Evolutionary conservation across 2,888 invertebrate species (phyloP).

Genomic region (Euzophera pinguis): DNA sequence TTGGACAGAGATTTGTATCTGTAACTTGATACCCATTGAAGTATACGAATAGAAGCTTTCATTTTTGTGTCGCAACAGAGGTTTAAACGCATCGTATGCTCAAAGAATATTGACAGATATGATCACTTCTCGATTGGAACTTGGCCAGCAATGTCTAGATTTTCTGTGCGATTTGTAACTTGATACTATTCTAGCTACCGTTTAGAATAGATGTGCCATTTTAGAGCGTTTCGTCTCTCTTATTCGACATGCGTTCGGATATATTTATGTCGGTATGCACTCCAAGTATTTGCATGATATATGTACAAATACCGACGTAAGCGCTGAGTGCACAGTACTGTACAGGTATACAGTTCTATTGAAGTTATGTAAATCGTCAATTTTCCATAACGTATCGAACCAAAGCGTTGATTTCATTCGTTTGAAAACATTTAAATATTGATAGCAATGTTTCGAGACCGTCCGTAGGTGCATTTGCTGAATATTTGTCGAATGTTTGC

Average conservation of each 20-base stretch:
- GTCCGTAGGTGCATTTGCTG: constrained; percentile 22
- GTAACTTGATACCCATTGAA: constrained; percentile 18
- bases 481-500: constrained; percentile 16
- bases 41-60: constrained; percentile 27
- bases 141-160: constrained; percentile 70
- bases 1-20: constrained; percentile 33
- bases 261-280: constrained; percentile 64
- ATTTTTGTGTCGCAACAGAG: constrained; percentile 37
- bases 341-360: constrained; percentile 12
- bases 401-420: constrained; percentile 22
- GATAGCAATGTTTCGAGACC: constrained; percentile 20
- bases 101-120: constrained; percentile 78
- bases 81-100: constrained; percentile 64
- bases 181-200: constrained; percentile 67
- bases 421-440: constrained; percentile 40
- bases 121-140: constrained; percentile 76
- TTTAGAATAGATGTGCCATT: constrained; percentile 73
- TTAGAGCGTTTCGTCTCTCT: constrained; percentile 61
- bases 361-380: constrained; percentile 9
- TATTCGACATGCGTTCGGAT: constrained; percentile 59
- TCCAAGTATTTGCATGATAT: constrained; percentile 45
- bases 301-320: constrained; percentile 27
- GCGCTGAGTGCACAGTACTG: constrained; percentile 17
- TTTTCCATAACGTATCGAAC: constrained; percentile 14
- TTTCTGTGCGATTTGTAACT: constrained; percentile 73